These are phyloP conservation scores for Tenualosa thibaudeaui DNA, from an alignment of 2,797 vertebrate genomes.

Conservation along the genomic window DNA sequence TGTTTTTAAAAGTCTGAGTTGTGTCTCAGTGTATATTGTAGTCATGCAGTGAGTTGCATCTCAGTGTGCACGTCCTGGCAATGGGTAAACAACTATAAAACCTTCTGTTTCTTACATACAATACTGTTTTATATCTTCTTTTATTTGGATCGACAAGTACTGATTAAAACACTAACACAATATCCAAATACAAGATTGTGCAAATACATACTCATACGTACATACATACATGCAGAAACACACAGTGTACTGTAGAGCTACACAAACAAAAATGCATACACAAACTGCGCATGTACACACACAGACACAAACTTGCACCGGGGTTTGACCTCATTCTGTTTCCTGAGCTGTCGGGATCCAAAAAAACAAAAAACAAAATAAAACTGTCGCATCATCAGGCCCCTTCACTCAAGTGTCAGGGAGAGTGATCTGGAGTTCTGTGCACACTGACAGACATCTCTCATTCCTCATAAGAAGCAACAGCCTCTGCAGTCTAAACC, in stretches of 20 bases:
- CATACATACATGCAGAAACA: background rate
- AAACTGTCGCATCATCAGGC: background rate
- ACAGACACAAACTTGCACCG: background rate
- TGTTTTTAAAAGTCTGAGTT: background rate
- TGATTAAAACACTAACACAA: background rate
- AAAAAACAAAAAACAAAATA: background rate
- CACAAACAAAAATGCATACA: background rate
- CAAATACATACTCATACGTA: background rate
- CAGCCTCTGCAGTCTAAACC: background rate
- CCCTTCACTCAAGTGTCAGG: slow-evolving; percentile 15
- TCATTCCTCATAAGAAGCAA: slow-evolving; percentile 1
- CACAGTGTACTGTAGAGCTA: background rate
- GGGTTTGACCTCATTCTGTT: background rate
- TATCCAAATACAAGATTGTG: background rate
- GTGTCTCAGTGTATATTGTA: background rate
- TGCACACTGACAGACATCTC: background rate
- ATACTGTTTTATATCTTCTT: background rate
- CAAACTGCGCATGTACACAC: background rate
- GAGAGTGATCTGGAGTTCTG: background rate
- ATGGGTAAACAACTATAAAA: too few species aligned
- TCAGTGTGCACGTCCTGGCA: background rate
- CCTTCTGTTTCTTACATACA: background rate
- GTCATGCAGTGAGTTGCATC: background rate
- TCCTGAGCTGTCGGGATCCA: background rate
- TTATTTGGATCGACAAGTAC: background rate